Evolutionary conservation across 1,140 invertebrate genomes (phyloP).

Genomic region (Zaprionus vittiger): DNA sequence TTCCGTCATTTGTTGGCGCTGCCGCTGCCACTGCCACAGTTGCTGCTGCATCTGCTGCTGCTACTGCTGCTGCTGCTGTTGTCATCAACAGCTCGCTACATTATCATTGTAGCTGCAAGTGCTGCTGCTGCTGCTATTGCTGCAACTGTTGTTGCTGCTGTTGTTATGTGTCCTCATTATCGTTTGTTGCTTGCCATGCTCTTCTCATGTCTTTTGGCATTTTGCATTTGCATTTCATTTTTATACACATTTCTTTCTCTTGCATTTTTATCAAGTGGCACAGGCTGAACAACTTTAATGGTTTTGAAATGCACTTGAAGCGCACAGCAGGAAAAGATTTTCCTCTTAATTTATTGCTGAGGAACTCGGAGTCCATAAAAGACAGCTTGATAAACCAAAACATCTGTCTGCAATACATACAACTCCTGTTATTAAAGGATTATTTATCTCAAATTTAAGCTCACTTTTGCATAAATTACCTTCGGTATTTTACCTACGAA

Average conservation of each 20-base stretch:
- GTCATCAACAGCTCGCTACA: slow-evolving; percentile 74
- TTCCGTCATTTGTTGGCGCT: slow-evolving; percentile 57
- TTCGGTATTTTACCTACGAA: neutral
- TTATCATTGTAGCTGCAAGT: slow-evolving; percentile 76
- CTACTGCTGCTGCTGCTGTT: slow-evolving; percentile 52
- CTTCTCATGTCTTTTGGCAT: slow-evolving; percentile 72
- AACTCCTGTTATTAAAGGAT: too few species aligned
- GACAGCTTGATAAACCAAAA: too few species aligned
- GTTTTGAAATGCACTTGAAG: slow-evolving; percentile 70
- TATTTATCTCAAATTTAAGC: neutral
- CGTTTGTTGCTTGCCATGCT: slow-evolving; percentile 69
- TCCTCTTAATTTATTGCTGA: slow-evolving; percentile 43
- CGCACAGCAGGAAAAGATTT: slow-evolving; percentile 51
- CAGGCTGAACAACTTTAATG: slow-evolving; percentile 70
- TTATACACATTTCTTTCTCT: slow-evolving; percentile 22
- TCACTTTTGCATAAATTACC: neutral
- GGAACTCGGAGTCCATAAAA: neutral
- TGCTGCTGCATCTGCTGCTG: slow-evolving; percentile 24
- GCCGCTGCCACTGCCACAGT: slow-evolving; percentile 26
- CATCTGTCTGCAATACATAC: too few species aligned
- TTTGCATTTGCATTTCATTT: slow-evolving; percentile 52
- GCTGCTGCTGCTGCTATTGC: slow-evolving; percentile 46
- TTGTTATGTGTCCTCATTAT: slow-evolving; percentile 77
- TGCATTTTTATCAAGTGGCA: slow-evolving; percentile 52
- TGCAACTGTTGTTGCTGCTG: slow-evolving; percentile 61